Conservation (phyloP, 1,140 invertebrate genomes). For the Drosophila jambulina region DNA sequence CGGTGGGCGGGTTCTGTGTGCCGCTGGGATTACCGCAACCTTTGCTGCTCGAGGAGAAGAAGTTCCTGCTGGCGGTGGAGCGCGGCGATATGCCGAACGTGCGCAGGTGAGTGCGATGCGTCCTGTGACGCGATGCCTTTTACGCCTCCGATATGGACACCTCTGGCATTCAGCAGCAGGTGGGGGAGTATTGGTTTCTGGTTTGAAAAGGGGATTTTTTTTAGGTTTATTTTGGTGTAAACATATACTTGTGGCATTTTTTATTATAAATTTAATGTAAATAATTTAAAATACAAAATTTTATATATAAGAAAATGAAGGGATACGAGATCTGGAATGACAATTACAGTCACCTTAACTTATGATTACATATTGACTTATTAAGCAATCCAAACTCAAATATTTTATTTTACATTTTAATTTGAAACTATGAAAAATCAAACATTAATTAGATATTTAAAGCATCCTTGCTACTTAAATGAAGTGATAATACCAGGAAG, state of each 20-base stretch:
- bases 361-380: too few species aligned
- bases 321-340: too few species aligned
- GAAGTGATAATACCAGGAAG: too few species aligned
- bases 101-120: conserved; percentile 86
- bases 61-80: conserved; percentile 93
- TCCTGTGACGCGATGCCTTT: conserved; percentile 1
- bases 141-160: conserved; percentile 8
- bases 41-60: conserved; percentile 92
- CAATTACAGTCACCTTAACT: too few species aligned
- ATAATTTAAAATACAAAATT: too few species aligned
- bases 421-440: too few species aligned
- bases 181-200: background rate
- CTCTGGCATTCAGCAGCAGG: background rate
- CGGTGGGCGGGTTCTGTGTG: conserved; percentile 76
- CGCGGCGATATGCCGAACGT: conserved; percentile 93
- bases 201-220: background rate
- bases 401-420: background rate
- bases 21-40: conserved; percentile 89
- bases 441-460: background rate
- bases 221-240: background rate
- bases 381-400: too few species aligned
- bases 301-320: too few species aligned
- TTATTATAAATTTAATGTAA: background rate
- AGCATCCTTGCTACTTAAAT: background rate
- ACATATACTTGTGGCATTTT: too few species aligned